A percentile compares a stretch with the other conserved stretches of the same genome.
phyloP scores from a whole-genome alignment of 2,113 vertebrate genomes.

The Dicrurus megarhynchus region DNA sequence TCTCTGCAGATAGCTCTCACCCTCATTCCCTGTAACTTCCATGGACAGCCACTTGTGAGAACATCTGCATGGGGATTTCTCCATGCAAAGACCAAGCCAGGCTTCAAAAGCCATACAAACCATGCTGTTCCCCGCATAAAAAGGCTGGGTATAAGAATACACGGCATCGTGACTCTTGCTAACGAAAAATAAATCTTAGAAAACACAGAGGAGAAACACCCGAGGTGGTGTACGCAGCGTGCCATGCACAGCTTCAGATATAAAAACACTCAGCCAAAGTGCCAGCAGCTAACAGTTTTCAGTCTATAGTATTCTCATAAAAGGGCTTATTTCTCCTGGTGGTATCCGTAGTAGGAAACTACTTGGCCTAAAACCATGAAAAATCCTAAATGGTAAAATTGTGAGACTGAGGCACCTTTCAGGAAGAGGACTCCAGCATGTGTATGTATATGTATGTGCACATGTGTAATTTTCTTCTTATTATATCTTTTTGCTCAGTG shows the following conservation, averaged over 20 bases:
- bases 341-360: neutral
- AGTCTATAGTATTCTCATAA: neutral
- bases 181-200: neutral
- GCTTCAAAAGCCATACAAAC: neutral
- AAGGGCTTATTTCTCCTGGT: neutral
- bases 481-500: neutral
- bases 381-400: neutral
- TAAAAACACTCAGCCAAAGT: neutral
- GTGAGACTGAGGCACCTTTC: neutral
- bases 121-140: neutral
- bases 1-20: neutral
- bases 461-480: neutral
- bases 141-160: neutral
- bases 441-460: neutral
- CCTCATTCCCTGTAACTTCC: neutral
- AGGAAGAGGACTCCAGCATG: neutral
- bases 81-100: neutral
- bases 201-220: neutral
- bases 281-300: neutral
- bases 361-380: neutral
- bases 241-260: neutral
- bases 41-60: neutral
- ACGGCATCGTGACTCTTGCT: neutral
- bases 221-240: rapidly evolving
- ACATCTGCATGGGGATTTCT: neutral